Evolutionary conservation across 92 coral and sea anemone genomes (phyloP).

Genomic region (Desmophyllum pertusum): DNA sequence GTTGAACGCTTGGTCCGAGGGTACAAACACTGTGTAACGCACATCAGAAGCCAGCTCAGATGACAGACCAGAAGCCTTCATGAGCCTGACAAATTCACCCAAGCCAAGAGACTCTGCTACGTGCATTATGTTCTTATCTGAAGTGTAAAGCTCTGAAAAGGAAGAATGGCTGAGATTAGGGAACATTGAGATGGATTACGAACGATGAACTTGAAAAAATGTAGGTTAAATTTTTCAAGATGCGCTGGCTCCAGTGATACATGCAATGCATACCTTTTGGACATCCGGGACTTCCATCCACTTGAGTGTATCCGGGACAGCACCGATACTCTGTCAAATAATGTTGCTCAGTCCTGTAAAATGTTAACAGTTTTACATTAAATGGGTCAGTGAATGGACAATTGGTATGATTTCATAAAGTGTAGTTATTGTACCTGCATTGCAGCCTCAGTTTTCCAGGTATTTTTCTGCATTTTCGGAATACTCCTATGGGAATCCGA

Average conservation of each 20-base stretch:
- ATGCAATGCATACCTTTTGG: constrained; percentile 70
- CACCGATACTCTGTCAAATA: constrained; percentile 72
- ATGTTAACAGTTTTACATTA: not conserved
- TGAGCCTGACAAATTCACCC: constrained; percentile 60
- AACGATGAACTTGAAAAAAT: too few species aligned
- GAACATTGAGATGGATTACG: not conserved
- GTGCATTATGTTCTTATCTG: constrained; percentile 71
- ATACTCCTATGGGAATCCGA: constrained; percentile 43
- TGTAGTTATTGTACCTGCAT: constrained; percentile 51
- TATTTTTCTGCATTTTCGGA: constrained; percentile 56
- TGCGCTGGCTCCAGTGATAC: too few species aligned
- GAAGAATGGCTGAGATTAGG: not conserved
- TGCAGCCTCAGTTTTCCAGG: constrained; percentile 55
- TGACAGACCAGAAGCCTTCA: constrained; percentile 56
- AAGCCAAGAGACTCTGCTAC: constrained; percentile 72
- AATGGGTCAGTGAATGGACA: not conserved
- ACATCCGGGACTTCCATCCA: constrained; percentile 71
- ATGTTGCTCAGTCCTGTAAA: constrained; percentile 58
- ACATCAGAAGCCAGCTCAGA: constrained; percentile 53
- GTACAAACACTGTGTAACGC: constrained; percentile 74
- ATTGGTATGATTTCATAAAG: not conserved
- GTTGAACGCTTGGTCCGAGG: constrained; percentile 72
- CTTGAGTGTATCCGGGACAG: constrained; percentile 77
- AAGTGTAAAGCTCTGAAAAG: constrained; percentile 65
- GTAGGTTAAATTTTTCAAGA: too few species aligned